These are phyloP conservation scores for Ploceus nigricollis DNA, from an alignment of 2,113 vertebrate species.

Conservation along the genomic window DNA sequence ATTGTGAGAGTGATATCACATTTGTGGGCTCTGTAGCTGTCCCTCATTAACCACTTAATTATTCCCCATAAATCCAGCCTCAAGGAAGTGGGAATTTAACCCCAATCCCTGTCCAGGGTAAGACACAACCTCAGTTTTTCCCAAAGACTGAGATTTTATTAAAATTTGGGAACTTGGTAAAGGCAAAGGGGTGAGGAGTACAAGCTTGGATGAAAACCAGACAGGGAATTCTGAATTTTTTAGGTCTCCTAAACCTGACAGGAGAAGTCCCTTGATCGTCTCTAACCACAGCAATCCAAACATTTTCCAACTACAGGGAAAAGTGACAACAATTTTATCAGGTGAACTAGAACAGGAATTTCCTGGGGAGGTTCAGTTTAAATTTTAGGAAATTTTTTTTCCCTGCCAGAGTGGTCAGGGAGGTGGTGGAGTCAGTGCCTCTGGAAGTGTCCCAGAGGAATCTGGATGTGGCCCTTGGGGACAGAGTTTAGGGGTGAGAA, in stretches of 20 bases:
- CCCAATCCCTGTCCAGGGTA: background rate
- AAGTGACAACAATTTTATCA: background rate
- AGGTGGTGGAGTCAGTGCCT: background rate
- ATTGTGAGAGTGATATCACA: background rate
- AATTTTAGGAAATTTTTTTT: background rate
- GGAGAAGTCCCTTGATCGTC: background rate
- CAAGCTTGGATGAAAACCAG: background rate
- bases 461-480: background rate
- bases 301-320: background rate
- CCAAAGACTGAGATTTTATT: background rate
- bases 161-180: background rate
- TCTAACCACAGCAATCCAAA: background rate
- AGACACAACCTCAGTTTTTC: background rate
- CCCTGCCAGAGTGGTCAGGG: background rate
- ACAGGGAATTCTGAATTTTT: background rate
- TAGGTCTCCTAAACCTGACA: background rate
- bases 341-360: background rate
- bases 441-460: background rate
- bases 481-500: background rate
- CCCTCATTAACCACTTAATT: background rate
- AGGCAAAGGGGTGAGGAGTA: background rate
- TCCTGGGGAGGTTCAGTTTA: background rate
- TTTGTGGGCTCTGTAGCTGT: background rate
- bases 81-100: background rate
- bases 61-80: background rate